These are phyloP conservation scores for Phoxinus phoxinus DNA, from an alignment of 2,113 vertebrate species.

Conservation along the genomic window DNA sequence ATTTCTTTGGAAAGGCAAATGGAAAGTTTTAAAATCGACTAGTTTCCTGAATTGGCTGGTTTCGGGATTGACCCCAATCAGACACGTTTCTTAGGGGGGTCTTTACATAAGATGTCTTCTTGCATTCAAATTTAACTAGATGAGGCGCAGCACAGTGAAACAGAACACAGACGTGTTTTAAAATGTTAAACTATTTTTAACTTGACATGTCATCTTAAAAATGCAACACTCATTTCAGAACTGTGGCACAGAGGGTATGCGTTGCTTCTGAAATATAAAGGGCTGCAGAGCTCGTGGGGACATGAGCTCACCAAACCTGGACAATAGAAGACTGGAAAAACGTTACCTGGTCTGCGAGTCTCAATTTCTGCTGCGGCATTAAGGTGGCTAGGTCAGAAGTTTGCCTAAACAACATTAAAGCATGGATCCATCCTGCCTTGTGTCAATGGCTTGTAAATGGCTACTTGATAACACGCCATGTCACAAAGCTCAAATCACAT, in stretches of 20 bases:
- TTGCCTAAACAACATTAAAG: no score
- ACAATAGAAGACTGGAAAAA: no score
- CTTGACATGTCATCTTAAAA: conserved; percentile 25
- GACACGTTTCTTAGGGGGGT: background rate
- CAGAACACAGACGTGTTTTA: background rate
- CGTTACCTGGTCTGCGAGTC: no score
- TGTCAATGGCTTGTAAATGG: background rate
- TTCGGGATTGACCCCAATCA: background rate
- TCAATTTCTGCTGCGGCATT: no score
- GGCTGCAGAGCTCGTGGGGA: background rate
- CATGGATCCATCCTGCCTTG: no score
- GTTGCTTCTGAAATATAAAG: background rate
- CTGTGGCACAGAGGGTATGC: background rate
- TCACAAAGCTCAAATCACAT: background rate
- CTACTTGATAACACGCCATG: background rate
- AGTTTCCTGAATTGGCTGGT: background rate
- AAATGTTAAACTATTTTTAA: conserved; percentile 18
- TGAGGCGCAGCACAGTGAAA: background rate
- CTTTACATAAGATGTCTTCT: conserved; percentile 1
- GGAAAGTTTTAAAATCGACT: background rate
- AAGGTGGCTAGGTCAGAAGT: no score
- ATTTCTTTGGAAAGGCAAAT: background rate
- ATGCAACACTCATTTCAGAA: conserved; percentile 10
- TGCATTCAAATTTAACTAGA: background rate
- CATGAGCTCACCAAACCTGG: background rate